phyloP scores from a whole-genome alignment of 1,140 invertebrate species.

The Linepithema humile region DNA sequence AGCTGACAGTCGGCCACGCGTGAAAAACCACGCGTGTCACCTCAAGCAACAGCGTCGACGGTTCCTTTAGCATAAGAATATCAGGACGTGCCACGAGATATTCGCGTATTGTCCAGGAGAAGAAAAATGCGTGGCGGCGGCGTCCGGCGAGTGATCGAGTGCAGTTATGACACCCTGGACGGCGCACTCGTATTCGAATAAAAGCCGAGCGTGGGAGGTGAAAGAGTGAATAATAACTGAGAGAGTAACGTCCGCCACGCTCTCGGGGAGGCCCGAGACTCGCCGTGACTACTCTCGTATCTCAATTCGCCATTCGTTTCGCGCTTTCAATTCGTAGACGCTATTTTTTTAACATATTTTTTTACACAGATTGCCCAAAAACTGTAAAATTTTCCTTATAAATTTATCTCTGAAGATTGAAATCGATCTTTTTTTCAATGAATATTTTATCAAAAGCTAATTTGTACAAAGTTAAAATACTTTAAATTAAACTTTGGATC shows the following conservation, averaged over 20 bases:
- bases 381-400: background rate
- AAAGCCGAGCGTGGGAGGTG: conserved; percentile 70
- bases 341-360: conserved; percentile 8
- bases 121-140: conserved; percentile 70
- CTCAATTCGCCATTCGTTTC: conserved; percentile 63
- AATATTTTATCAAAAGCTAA: background rate
- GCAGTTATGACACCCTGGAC: conserved; percentile 70
- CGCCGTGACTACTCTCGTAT: conserved; percentile 48
- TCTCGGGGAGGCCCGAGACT: conserved; percentile 53
- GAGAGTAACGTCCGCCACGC: conserved; percentile 66
- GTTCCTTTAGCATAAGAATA: conserved; percentile 71
- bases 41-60: conserved; percentile 59
- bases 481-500: conserved; percentile 1
- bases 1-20: conserved; percentile 57
- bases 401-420: conserved; percentile 1
- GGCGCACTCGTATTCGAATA: conserved; percentile 71
- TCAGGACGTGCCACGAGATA: conserved; percentile 26
- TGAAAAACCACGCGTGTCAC: conserved; percentile 67
- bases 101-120: conserved; percentile 62
- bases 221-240: conserved; percentile 71
- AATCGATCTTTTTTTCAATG: background rate
- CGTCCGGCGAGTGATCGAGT: conserved; percentile 70
- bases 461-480: background rate
- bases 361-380: background rate
- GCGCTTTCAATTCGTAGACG: conserved; percentile 3